phyloP scores from a whole-genome alignment of 2,797 vertebrate genomes.

The Buceros bicornis region DNA sequence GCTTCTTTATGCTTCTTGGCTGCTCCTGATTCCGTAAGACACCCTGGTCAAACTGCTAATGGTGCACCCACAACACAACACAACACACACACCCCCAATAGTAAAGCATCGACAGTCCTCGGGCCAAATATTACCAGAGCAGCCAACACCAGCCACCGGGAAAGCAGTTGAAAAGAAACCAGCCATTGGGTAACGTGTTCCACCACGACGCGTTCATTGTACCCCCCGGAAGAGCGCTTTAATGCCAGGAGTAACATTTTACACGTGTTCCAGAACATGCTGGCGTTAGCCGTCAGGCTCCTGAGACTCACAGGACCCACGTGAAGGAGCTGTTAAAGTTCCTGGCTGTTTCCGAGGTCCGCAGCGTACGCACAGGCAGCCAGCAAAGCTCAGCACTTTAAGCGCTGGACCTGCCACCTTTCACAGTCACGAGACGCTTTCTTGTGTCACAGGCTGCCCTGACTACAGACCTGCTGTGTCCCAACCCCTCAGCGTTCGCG shows the following conservation, averaged over 20 bases:
- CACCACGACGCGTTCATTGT: background rate
- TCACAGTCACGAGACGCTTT: background rate
- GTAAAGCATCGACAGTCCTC: background rate
- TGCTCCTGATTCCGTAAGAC: background rate
- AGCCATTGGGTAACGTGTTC: background rate
- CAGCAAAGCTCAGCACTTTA: background rate
- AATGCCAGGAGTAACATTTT: background rate
- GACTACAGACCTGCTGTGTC: background rate
- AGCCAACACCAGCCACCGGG: background rate
- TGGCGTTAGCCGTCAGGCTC: background rate
- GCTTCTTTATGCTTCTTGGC: background rate
- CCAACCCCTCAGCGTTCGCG: background rate
- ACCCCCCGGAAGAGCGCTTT: background rate
- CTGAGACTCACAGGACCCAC: fast-evolving
- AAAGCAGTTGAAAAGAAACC: background rate
- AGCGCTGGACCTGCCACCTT: background rate
- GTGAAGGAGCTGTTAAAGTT: background rate
- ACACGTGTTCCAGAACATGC: background rate
- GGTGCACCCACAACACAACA: too few species aligned
- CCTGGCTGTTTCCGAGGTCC: background rate
- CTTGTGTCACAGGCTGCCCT: background rate
- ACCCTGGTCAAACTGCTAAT: background rate
- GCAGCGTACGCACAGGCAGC: fast-evolving
- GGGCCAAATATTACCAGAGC: background rate
- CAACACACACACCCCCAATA: background rate